phyloP scores from a whole-genome alignment of 92 coral and sea anemone genomes.

The Actinernus sp. region DNA sequence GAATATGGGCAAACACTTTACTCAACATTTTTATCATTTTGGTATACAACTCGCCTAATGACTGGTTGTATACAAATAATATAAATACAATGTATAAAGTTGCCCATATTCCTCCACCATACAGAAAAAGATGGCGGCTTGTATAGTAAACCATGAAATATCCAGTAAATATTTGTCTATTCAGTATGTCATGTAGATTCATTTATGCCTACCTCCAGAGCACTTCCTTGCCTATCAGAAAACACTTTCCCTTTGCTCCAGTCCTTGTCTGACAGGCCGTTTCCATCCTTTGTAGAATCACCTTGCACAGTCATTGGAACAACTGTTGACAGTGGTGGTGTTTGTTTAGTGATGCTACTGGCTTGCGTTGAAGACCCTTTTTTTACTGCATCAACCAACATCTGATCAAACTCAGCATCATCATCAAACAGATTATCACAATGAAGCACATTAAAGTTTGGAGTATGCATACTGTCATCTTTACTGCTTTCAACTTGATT shows the following conservation, averaged over 20 bases:
- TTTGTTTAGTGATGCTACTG: not conserved
- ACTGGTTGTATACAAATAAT: not conserved
- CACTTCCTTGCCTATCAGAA: conserved; percentile 76
- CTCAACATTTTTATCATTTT: too few relatives aligned
- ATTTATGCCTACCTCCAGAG: conserved; percentile 67
- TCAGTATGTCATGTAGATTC: not conserved
- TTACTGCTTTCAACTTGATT: too few relatives aligned
- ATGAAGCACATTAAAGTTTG: conserved; percentile 14
- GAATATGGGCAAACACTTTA: too few relatives aligned
- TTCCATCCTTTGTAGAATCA: not conserved
- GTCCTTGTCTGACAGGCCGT: conserved; percentile 37
- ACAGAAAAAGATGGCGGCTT: too few relatives aligned
- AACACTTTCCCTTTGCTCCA: conserved; percentile 87
- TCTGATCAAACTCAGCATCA: conserved; percentile 34
- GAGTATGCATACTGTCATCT: not conserved
- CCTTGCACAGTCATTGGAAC: not conserved
- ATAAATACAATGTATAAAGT: not conserved
- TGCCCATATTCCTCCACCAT: not conserved
- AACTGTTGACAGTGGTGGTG: not conserved
- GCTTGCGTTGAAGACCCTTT: conserved; percentile 1
- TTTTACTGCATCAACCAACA: conserved; percentile 11
- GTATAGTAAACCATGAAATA: too few relatives aligned
- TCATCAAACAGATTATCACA: conserved; percentile 58
- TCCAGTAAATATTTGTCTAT: not conserved
- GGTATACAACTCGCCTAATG: too few relatives aligned